phyloP scores from a whole-genome alignment of 2,113 vertebrate species.

The Nanorana parkeri region DNA sequence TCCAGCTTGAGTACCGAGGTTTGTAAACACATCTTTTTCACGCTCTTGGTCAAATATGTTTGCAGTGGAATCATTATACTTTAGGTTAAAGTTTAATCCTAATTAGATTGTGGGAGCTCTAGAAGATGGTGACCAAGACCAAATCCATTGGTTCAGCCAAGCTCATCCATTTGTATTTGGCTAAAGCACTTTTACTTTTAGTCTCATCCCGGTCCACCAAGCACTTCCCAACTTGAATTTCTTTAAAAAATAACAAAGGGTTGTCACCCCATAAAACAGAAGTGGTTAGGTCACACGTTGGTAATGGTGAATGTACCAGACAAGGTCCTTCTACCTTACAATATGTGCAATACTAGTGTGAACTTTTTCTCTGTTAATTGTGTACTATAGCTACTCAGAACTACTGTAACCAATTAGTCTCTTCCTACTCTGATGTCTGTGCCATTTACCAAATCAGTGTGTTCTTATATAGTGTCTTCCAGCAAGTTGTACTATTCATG shows the following conservation, averaged over 20 bases:
- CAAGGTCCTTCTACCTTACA: neutral
- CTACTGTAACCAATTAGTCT: neutral
- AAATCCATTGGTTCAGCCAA: neutral
- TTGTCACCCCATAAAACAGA: neutral
- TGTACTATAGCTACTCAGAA: neutral
- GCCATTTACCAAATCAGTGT: neutral
- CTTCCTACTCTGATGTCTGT: neutral
- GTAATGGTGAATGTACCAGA: neutral
- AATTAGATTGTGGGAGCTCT: neutral
- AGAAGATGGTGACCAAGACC: neutral
- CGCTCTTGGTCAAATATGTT: neutral
- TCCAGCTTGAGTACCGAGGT: too few species aligned
- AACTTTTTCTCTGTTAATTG: neutral
- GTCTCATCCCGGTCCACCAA: too few species aligned
- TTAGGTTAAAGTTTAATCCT: neutral
- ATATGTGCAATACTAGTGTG: neutral
- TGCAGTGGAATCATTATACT: neutral
- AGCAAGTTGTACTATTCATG: neutral
- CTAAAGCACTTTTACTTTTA: neutral
- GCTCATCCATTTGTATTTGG: neutral
- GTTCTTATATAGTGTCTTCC: slow-evolving; percentile 19
- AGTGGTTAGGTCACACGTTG: neutral
- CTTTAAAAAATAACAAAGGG: neutral
- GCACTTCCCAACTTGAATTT: neutral
- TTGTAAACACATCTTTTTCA: neutral